phyloP scores from a whole-genome alignment of 2,888 invertebrate species.

The Tachina fera region DNA sequence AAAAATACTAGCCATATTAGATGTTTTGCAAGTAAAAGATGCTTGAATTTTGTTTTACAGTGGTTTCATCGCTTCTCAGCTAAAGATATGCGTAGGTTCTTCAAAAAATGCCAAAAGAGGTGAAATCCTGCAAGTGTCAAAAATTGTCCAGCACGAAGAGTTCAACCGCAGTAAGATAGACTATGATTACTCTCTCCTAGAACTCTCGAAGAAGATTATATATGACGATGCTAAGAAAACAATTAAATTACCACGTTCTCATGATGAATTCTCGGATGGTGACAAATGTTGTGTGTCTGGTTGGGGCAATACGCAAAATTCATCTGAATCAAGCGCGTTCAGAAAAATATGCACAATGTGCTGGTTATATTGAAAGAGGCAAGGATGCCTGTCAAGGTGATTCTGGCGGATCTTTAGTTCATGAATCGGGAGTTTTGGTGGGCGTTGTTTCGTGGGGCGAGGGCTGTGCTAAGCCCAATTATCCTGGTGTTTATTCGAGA shows the following conservation, averaged over 20 bases:
- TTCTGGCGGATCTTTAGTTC: too few relatives aligned
- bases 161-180: constrained; percentile 85
- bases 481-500: constrained; percentile 84
- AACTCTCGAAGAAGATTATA: constrained; percentile 80
- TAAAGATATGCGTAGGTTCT: constrained; percentile 84
- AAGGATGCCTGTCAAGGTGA: too few relatives aligned
- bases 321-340: constrained; percentile 77
- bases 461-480: constrained; percentile 84
- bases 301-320: constrained; percentile 81
- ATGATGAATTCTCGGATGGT: constrained; percentile 78
- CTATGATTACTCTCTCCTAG: constrained; percentile 85
- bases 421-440: too few relatives aligned
- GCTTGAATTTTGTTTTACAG: constrained; percentile 71
- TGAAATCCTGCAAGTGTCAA: constrained; percentile 77
- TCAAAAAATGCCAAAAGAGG: constrained; percentile 84
- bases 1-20: too few relatives aligned
- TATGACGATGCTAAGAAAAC: constrained; percentile 81
- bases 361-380: constrained; percentile 73
- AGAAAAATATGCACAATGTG: constrained; percentile 85
- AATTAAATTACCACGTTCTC: constrained; percentile 82
- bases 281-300: constrained; percentile 80
- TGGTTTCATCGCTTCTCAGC: constrained; percentile 74
- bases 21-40: not conserved
- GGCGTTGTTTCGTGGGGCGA: constrained; percentile 84
- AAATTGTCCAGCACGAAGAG: constrained; percentile 83